phyloP scores from a whole-genome alignment of 2,888 invertebrate genomes.

The Eristalis arbustorum region DNA sequence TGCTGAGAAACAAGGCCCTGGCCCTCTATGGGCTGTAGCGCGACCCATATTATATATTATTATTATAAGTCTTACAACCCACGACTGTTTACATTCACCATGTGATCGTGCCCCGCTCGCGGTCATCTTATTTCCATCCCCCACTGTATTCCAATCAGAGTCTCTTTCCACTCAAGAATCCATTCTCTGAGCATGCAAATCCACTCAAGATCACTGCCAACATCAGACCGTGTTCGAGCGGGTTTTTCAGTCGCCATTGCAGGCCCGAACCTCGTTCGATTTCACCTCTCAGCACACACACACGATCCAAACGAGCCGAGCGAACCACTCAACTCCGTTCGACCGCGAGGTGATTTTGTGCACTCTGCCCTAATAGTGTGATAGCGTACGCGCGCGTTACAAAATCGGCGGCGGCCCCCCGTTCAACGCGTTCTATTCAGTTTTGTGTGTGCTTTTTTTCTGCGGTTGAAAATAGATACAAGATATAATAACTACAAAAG shows the following conservation, averaged over 20 bases:
- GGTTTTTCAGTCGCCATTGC: not conserved
- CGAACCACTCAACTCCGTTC: conserved; percentile 7
- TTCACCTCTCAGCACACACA: not conserved
- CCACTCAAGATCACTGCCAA: conserved; percentile 1
- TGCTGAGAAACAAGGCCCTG: too few relatives aligned
- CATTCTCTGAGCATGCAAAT: not conserved
- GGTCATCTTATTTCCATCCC: conserved; percentile 1
- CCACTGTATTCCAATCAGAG: conserved; percentile 33
- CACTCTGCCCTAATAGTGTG: conserved; percentile 65
- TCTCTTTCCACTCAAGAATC: not conserved
- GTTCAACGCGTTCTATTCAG: conserved; percentile 17
- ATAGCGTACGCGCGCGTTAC: conserved; percentile 68
- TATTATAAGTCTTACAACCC: too few relatives aligned
- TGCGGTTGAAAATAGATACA: conserved; percentile 43
- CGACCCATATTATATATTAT: too few relatives aligned
- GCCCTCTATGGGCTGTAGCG: too few relatives aligned
- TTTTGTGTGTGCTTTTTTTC: conserved; percentile 20
- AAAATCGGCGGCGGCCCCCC: conserved; percentile 51
- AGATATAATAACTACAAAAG: not conserved
- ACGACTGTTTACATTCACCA: not conserved
- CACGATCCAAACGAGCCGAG: not conserved
- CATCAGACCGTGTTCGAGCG: not conserved
- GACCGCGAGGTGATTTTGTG: conserved; percentile 64
- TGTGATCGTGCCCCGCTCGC: not conserved
- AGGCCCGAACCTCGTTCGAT: not conserved